phyloP scores from a whole-genome alignment of 2,888 invertebrate species.

The Eristalis pertinax region DNA sequence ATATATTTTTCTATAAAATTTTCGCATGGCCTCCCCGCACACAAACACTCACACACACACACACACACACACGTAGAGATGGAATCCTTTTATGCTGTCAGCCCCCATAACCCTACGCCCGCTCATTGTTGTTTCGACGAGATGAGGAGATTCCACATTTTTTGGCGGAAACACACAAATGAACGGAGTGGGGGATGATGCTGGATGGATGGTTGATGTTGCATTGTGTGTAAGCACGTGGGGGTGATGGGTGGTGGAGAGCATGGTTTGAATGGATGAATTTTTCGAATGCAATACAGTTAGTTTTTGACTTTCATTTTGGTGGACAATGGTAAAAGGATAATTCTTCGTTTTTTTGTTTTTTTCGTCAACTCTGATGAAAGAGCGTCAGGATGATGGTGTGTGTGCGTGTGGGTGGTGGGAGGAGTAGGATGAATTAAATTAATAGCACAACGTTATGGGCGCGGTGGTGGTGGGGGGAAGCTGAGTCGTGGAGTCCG shows the following conservation, averaged over 20 bases:
- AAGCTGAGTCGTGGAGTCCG: neutral
- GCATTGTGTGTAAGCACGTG: neutral
- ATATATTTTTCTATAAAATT: slow-evolving; percentile 67
- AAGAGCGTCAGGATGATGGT: neutral
- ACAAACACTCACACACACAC: slow-evolving; percentile 27
- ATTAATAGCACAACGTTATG: slow-evolving; percentile 34
- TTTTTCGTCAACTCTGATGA: neutral
- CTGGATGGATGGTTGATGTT: neutral
- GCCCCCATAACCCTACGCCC: neutral
- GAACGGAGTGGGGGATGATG: neutral
- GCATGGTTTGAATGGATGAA: neutral
- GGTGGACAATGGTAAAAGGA: slow-evolving; percentile 3
- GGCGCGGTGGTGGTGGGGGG: neutral
- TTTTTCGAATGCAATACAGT: neutral
- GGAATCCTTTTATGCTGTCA: neutral
- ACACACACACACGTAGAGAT: slow-evolving; percentile 1
- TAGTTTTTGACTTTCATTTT: slow-evolving; percentile 18
- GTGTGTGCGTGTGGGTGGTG: neutral
- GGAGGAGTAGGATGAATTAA: slow-evolving; percentile 27
- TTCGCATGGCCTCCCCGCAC: slow-evolving; percentile 66
- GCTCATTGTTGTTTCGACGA: neutral
- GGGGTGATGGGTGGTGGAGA: neutral
- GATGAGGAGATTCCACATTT: neutral
- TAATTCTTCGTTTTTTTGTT: neutral
- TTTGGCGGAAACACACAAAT: neutral